Evolutionary conservation across 2,113 vertebrate species (phyloP), one percentile per base, ranked within the genome.

Genomic region (Sardina pilchardus): DNA sequence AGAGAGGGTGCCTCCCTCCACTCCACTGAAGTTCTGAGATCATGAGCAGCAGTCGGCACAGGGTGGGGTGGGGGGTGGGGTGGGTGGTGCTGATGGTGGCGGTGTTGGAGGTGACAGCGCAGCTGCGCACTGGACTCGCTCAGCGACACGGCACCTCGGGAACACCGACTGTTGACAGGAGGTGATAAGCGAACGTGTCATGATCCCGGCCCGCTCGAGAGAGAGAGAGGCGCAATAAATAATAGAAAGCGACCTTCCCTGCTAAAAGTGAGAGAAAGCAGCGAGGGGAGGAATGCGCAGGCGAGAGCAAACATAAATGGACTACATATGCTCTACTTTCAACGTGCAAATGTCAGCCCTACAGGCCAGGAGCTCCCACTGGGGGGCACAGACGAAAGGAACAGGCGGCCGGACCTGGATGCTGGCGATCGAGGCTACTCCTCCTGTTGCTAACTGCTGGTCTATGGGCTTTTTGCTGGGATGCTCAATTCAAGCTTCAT

Each of bases 161-260:
- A 67, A n/a, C 63, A 30, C n/a, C 17, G 19, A 21, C 26, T 78
- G 30, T 34, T 78, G 71, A 78, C 71, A 78, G 71, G 71, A 36
- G 71, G 71, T 34, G 71, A 78, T 78, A 78, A 78, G 71, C 71
- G 71, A 34, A 34, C 71, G 39, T 78, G 30, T 78, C 71, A 78
- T 17, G 71, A 26, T 26, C 26, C 63, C 26, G 63, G 63, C n/a
- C n/a, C n/a, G n/a, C 63, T 30, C 7, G 63, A 71, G 63, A 71
- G n/a, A 4, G 63, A 71, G 63, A 71, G n/a, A 4, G 39, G 12
- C 10, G 14, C 2, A 9, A 36, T 78, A 78, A 78, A 78, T 78
- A 78, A 78, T 78, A 34, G 10, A 78, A 12, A 78, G 34, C 19
- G 71, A 36, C 71, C 67, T 4, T 34, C 10, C 26, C 10, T 34